Evolutionary conservation across 2,888 invertebrate genomes (phyloP).

Genomic region (Tachina grossa): DNA sequence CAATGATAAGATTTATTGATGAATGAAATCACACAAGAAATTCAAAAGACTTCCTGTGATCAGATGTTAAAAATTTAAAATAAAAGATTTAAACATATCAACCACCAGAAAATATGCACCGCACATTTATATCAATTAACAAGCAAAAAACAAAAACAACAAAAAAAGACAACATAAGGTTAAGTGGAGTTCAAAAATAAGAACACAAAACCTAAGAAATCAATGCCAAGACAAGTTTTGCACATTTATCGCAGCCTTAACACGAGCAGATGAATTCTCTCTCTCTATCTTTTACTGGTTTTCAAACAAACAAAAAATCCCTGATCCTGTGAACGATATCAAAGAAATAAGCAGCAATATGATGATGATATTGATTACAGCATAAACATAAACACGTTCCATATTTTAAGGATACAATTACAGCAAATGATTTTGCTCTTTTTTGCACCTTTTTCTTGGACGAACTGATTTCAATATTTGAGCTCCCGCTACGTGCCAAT

Average conservation of each 20-base stretch:
- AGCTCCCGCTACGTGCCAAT: slow-evolving; percentile 54
- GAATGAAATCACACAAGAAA: slow-evolving; percentile 57
- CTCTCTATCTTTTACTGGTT: neutral
- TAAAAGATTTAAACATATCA: slow-evolving; percentile 50
- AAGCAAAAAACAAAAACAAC: too few relatives aligned
- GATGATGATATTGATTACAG: slow-evolving; percentile 73
- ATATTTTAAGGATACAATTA: slow-evolving; percentile 37
- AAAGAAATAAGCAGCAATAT: slow-evolving; percentile 71
- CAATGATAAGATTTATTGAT: slow-evolving; percentile 54
- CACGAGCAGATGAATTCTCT: slow-evolving; percentile 57
- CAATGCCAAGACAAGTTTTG: slow-evolving; percentile 78
- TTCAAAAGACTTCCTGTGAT: slow-evolving; percentile 69
- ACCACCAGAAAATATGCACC: slow-evolving; percentile 70
- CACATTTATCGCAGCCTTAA: slow-evolving; percentile 76
- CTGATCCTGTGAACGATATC: slow-evolving; percentile 10
- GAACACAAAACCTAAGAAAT: slow-evolving; percentile 41
- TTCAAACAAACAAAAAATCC: slow-evolving; percentile 7
- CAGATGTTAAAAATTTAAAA: slow-evolving; percentile 72
- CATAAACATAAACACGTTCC: slow-evolving; percentile 68
- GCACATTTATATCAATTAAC: slow-evolving; percentile 61
- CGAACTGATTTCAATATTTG: slow-evolving; percentile 34
- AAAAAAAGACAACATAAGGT: slow-evolving; percentile 54
- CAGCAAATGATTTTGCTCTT: slow-evolving; percentile 60
- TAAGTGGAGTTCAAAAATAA: slow-evolving; percentile 53
- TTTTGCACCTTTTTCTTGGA: slow-evolving; percentile 63